Conservation (phyloP, 2,888 invertebrate genomes). For the Dichetophora obliterata region DNA sequence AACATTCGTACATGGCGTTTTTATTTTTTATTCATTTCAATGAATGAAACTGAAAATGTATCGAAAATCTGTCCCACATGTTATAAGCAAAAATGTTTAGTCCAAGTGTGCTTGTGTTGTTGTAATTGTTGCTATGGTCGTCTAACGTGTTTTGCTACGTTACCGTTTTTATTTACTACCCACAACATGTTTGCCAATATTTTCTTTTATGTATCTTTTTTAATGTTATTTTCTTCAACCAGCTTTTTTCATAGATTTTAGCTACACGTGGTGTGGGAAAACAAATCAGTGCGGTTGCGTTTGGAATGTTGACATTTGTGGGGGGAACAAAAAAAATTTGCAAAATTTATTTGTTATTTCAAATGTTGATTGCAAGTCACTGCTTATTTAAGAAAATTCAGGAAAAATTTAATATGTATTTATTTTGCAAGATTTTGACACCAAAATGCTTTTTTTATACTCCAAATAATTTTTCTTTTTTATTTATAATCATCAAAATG, state of each 20-base stretch:
- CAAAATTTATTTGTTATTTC: neutral
- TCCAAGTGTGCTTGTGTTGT: neutral
- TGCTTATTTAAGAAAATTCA: neutral
- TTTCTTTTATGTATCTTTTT: neutral
- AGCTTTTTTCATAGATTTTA: neutral
- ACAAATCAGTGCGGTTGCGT: neutral
- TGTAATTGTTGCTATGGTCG: neutral
- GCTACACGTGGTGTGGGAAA: slow-evolving; percentile 39
- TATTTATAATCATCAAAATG: too few relatives aligned
- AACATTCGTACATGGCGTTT: too few relatives aligned
- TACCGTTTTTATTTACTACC: neutral
- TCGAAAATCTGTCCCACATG: slow-evolving; percentile 24
- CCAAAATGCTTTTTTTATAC: too few relatives aligned
- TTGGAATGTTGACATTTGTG: slow-evolving; percentile 16
- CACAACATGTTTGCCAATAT: neutral
- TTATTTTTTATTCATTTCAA: slow-evolving; percentile 15
- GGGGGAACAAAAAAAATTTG: neutral
- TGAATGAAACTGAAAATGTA: slow-evolving; percentile 44
- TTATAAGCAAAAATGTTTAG: neutral
- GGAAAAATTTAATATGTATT: neutral
- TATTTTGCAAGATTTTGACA: too few relatives aligned
- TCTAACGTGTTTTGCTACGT: slow-evolving; percentile 29
- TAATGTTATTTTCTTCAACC: neutral
- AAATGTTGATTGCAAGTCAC: neutral
- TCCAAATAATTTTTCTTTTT: too few relatives aligned